Conservation (phyloP, 2,888 invertebrate genomes). For the Orchesellides sinensis region DNA sequence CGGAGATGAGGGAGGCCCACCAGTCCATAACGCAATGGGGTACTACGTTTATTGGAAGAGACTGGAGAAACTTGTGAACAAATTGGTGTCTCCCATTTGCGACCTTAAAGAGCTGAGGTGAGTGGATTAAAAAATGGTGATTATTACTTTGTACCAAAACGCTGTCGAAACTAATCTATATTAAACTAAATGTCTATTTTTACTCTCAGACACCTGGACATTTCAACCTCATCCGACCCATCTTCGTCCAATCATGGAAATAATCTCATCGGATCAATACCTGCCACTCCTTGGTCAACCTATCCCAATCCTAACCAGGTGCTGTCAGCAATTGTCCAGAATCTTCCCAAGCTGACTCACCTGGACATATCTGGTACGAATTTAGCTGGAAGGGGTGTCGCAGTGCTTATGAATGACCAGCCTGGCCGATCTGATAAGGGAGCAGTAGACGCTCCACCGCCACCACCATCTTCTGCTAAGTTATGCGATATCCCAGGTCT, state of each 20-base stretch:
- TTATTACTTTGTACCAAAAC: no score
- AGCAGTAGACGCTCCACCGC: not conserved
- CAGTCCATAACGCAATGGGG: not conserved
- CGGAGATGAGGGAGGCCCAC: not conserved
- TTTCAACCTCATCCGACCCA: constrained; percentile 46
- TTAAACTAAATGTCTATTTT: not conserved
- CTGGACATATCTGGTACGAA: constrained; percentile 98
- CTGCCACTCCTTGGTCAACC: constrained; percentile 76
- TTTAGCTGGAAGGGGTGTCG: constrained; percentile 87
- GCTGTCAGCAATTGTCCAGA: constrained; percentile 84
- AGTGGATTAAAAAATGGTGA: no score
- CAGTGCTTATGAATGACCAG: constrained; percentile 56
- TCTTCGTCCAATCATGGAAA: not conserved
- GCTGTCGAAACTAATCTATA: no score
- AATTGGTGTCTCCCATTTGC: constrained; percentile 43
- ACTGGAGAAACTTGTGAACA: constrained; percentile 52
- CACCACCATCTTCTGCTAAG: constrained; percentile 44
- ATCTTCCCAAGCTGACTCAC: constrained; percentile 86
- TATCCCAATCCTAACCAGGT: constrained; percentile 87
- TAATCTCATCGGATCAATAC: constrained; percentile 37
- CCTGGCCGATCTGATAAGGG: not conserved
- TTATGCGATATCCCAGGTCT: constrained; percentile 91
- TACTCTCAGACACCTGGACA: constrained; percentile 34
- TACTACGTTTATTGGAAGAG: not conserved
- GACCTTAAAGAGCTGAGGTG: constrained; percentile 47